Conservation (phyloP, 2,888 invertebrate species). For the Disparrhopalites patrizii region DNA sequence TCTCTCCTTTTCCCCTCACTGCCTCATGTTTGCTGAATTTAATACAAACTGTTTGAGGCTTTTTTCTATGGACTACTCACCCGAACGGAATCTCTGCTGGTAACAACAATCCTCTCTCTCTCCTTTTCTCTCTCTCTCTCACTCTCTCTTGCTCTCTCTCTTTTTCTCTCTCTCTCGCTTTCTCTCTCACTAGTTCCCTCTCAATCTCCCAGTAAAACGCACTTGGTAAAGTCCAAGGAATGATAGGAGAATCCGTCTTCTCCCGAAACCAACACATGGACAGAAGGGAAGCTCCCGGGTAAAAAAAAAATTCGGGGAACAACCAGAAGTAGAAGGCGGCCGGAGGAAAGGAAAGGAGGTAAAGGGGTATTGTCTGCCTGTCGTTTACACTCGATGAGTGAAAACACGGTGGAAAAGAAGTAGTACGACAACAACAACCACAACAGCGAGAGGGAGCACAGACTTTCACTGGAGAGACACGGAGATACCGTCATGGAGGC, state of each 20-base stretch:
- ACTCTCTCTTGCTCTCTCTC: background rate
- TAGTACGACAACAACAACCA: no score
- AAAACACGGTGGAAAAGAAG: background rate
- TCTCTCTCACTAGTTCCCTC: background rate
- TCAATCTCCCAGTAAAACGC: no score
- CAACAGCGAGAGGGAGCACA: no score
- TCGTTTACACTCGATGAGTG: background rate
- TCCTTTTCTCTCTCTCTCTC: background rate
- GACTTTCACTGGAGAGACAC: no score
- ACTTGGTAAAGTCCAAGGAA: no score
- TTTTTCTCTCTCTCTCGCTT: background rate
- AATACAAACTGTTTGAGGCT: slow-evolving; percentile 21
- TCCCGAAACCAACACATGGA: no score
- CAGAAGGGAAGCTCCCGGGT: no score
- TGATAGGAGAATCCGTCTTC: no score
- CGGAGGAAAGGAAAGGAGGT: background rate
- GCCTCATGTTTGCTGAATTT: slow-evolving; percentile 13
- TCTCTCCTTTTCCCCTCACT: slow-evolving; percentile 2
- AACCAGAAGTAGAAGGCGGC: background rate
- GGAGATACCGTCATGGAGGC: no score
- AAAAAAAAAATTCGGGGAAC: no score
- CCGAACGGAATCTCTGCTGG: background rate
- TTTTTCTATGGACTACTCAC: background rate
- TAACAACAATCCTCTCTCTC: background rate
- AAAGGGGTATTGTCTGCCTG: background rate